A percentile compares a stretch with the other conserved stretches of the same genome.
Evolutionary conservation across 2,888 invertebrate genomes (phyloP).

Genomic region (Ceratothoa steindachneri): DNA sequence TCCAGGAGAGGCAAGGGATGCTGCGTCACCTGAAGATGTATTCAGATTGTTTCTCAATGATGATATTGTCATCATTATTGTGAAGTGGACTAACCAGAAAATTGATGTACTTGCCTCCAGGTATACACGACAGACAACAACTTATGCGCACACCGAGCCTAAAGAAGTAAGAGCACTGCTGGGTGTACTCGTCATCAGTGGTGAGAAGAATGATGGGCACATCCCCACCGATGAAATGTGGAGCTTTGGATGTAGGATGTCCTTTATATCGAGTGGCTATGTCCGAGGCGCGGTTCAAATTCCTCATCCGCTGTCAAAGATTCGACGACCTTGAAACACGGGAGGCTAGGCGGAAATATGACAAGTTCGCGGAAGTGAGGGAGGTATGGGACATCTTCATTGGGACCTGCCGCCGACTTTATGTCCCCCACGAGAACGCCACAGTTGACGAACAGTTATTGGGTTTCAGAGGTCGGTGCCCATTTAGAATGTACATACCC

Average conservation of each 20-base stretch:
- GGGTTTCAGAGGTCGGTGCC: too few relatives aligned
- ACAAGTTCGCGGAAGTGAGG: too few relatives aligned
- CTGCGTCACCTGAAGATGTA: neutral
- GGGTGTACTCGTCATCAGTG: conserved; percentile 3
- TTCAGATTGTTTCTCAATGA: conserved; percentile 1
- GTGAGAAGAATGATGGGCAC: neutral
- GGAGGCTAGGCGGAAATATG: too few relatives aligned
- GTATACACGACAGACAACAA: conserved; percentile 3
- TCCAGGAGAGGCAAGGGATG: conserved; percentile 14
- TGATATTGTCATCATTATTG: conserved; percentile 1
- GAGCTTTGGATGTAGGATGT: too few relatives aligned
- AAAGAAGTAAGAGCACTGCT: conserved; percentile 12
- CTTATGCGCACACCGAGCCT: neutral
- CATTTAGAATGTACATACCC: too few relatives aligned
- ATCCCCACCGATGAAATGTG: neutral
- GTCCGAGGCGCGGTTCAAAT: too few relatives aligned
- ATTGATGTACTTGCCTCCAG: neutral
- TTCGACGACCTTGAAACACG: too few relatives aligned
- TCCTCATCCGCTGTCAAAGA: too few relatives aligned
- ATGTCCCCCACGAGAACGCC: too few relatives aligned
- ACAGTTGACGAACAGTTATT: too few relatives aligned
- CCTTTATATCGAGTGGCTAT: conserved; percentile 3
- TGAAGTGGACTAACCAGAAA: conserved; percentile 6
- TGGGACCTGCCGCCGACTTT: too few relatives aligned
- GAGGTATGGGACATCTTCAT: too few relatives aligned